Percentiles rank a stretch among this genome's conserved stretches.
Conservation (phyloP, 2,888 invertebrate species). For the Epinotia brunnichana region DNA sequence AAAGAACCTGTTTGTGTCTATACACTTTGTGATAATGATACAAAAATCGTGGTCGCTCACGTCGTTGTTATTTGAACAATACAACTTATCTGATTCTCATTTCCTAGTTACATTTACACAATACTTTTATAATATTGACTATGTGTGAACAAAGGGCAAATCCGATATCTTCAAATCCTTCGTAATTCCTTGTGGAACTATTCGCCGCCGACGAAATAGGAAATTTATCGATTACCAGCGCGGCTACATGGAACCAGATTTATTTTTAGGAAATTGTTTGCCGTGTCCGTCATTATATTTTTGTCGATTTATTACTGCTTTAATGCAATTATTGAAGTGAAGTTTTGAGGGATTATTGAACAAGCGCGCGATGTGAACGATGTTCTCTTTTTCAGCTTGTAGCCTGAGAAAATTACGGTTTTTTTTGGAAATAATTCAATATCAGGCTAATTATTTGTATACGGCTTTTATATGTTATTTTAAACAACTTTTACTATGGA, state of each 20-base stretch:
- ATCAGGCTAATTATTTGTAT: too few species aligned
- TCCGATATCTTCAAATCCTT: conserved; percentile 26
- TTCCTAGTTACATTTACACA: conserved; percentile 23
- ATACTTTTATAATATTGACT: conserved; percentile 33
- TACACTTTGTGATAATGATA: not conserved
- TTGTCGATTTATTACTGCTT: not conserved
- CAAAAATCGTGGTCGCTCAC: not conserved
- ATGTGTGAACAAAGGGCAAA: conserved; percentile 26
- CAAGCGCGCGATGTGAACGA: too few species aligned
- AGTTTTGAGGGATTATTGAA: too few species aligned
- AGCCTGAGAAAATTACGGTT: too few species aligned
- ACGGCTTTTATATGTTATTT: too few species aligned
- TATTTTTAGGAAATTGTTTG: conserved; percentile 38
- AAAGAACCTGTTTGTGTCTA: not conserved
- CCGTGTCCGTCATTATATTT: not conserved
- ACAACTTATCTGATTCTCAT: conserved; percentile 5
- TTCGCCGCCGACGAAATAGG: conserved; percentile 33
- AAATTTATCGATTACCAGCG: conserved; percentile 31
- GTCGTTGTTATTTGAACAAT: conserved; percentile 5
- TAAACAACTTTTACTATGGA: too few species aligned
- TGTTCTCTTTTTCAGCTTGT: too few species aligned
- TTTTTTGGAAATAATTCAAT: too few species aligned
- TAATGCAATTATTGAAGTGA: not conserved
- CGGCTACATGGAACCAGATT: conserved; percentile 26
- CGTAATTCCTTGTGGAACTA: conserved; percentile 43